Percentiles rank a stretch among this genome's conserved stretches.
Conservation (phyloP, 2,888 invertebrate species). For the Megamerina dolium region DNA sequence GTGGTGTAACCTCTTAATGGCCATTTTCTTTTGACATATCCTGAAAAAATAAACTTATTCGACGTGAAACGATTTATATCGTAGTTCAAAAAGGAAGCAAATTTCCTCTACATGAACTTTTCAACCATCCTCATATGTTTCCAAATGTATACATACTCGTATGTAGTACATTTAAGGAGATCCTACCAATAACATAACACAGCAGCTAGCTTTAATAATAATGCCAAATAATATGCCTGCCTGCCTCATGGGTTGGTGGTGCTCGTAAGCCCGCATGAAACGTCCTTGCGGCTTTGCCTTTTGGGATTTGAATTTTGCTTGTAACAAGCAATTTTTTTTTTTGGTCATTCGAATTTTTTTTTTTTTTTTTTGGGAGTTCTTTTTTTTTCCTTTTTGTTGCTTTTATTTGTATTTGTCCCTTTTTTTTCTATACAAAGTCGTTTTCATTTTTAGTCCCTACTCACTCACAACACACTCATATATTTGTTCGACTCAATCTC, state of each 20-base stretch:
- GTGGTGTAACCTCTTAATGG: too few species aligned
- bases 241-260: not conserved
- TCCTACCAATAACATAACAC: too few species aligned
- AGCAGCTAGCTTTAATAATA: not conserved
- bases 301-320: constrained; percentile 20
- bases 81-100: too few species aligned
- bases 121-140: too few species aligned
- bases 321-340: constrained; percentile 7
- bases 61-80: too few species aligned
- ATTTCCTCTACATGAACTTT: too few species aligned
- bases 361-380: not conserved
- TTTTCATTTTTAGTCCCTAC: not conserved
- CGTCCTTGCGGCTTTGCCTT: constrained; percentile 9
- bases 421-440: not conserved
- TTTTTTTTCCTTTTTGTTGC: not conserved
- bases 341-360: constrained; percentile 1
- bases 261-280: not conserved
- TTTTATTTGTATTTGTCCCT: not conserved
- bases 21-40: too few species aligned
- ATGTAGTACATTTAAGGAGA: too few species aligned
- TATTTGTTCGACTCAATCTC: too few species aligned
- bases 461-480: too few species aligned
- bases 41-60: too few species aligned
- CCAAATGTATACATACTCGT: too few species aligned
- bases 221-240: not conserved